Percentiles rank a stretch among this genome's conserved stretches.
Evolutionary conservation across 2,113 vertebrate genomes (phyloP).

Genomic region (Crocuta crocuta): DNA sequence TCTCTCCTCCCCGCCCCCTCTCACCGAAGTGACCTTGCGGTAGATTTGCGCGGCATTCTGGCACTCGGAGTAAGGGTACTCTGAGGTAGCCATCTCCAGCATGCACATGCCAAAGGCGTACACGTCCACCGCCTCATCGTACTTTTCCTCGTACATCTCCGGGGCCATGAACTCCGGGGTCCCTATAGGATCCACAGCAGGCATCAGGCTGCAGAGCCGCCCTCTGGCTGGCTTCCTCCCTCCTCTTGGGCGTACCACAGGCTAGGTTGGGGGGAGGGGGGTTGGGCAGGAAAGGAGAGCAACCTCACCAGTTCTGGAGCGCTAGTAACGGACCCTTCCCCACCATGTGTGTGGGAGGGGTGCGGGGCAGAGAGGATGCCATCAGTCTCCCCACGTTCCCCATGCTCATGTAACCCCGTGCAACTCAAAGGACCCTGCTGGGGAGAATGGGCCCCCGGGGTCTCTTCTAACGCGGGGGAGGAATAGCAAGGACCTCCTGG

Average conservation of each 20-base stretch:
- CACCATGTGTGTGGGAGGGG: not conserved
- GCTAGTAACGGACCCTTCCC: not conserved
- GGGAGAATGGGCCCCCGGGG: not conserved
- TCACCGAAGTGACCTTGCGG: slow-evolving; percentile 99
- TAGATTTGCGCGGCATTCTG: slow-evolving; percentile 99
- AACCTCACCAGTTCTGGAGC: not conserved
- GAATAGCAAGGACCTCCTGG: not conserved
- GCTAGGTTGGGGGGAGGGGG: not conserved
- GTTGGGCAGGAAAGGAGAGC: not conserved
- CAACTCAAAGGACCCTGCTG: not conserved
- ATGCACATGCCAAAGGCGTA: slow-evolving; percentile 99
- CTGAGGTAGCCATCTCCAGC: slow-evolving; percentile 98
- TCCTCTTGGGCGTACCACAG: not conserved
- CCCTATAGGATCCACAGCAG: slow-evolving; percentile 84
- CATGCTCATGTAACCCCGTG: not conserved
- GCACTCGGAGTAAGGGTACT: slow-evolving; percentile 99
- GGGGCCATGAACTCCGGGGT: slow-evolving; percentile 99
- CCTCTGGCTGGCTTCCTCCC: not conserved
- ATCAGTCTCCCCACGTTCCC: not conserved
- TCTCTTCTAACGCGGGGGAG: not conserved
- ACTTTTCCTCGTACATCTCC: slow-evolving; percentile 99
- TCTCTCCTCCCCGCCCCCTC: not conserved
- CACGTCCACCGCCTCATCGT: slow-evolving; percentile 97
- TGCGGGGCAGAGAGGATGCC: too few relatives aligned
- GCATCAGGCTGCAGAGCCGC: slow-evolving; percentile 25